Base-by-base conservation (phyloP, 1,140 invertebrate genomes). In the Andrena cerasifolii region DNA sequence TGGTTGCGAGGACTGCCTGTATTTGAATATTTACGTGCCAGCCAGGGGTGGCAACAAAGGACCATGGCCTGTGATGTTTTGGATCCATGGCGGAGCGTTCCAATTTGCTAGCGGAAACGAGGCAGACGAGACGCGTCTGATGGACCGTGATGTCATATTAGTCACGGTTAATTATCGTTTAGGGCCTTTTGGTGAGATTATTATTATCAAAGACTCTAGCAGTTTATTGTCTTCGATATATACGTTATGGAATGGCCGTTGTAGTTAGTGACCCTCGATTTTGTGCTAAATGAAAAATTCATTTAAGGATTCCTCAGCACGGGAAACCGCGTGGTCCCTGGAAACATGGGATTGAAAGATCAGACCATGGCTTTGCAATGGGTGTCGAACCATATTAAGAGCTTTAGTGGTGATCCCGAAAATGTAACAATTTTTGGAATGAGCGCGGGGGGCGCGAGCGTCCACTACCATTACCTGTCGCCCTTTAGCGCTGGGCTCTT, bases 121-220 rank as follows among this genome's bases (percentile, higher is more conserved):
- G 31, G 85, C 92, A 87, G 85, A 92, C 71, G 93, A 95, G 1
- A 93, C 94, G 67, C 94, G 94, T 83, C 86, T 96, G 1, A 92
- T 96, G 90, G 93, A 94, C 74, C 92, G 93, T 63, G 92, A 95
- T 61, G 91, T 95, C 3, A 91, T 95, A 58, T 87, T 95, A 21
- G 94, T 96, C 0, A 95, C 95, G 0, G 85, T 95, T 10, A 95
- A 95, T 80, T 95, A 95, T 87, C 92, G 95, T 49, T 87, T 94
- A 18, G 95, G 94, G 79, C 93, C 94, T 1, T 86, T 95, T 8
- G 95, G 94, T 92, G n/a, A 66, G 45, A 1, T 14, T 24, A 24
- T 3, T 24, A n/a, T 1, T 51, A n/a, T n/a, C n/a, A n/a, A n/a
- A n/a, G n/a, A n/a, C n/a, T n/a, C n/a, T n/a, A n/a, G n/a, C n/a